phyloP scores from a whole-genome alignment of 2,888 invertebrate genomes.

The Eristalis pertinax region DNA sequence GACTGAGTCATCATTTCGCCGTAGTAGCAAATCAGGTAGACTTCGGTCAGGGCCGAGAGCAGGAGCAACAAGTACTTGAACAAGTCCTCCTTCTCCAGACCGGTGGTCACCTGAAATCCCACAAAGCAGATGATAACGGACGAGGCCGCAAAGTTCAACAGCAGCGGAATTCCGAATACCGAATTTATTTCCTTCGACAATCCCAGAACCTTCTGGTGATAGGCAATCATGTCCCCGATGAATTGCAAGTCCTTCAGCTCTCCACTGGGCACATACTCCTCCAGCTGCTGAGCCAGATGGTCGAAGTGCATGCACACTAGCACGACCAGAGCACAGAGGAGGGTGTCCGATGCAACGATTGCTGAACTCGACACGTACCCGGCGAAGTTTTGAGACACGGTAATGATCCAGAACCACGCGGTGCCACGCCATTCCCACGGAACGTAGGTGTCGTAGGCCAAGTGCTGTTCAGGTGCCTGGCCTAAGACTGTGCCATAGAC shows the following conservation, averaged over 20 bases:
- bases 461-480: constrained; percentile 57
- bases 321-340: neutral
- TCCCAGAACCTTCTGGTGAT: neutral
- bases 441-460: constrained; percentile 76
- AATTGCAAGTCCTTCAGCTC: neutral
- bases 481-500: neutral
- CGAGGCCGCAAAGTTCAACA: constrained; percentile 76
- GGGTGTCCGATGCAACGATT: neutral
- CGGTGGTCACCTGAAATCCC: constrained; percentile 77
- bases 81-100: constrained; percentile 73
- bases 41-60: constrained; percentile 75
- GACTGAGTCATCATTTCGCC: constrained; percentile 75
- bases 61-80: constrained; percentile 75
- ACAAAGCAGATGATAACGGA: constrained; percentile 77
- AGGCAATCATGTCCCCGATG: neutral
- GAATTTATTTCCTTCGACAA: constrained; percentile 74
- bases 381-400: constrained; percentile 74
- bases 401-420: constrained; percentile 74
- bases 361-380: constrained; percentile 75
- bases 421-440: constrained; percentile 76
- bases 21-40: constrained; percentile 76
- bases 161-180: constrained; percentile 76
- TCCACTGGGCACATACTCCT: neutral
- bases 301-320: neutral
- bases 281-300: neutral